phyloP scores from a whole-genome alignment of 2,797 vertebrate species.

The Lutjanus campechanus region DNA sequence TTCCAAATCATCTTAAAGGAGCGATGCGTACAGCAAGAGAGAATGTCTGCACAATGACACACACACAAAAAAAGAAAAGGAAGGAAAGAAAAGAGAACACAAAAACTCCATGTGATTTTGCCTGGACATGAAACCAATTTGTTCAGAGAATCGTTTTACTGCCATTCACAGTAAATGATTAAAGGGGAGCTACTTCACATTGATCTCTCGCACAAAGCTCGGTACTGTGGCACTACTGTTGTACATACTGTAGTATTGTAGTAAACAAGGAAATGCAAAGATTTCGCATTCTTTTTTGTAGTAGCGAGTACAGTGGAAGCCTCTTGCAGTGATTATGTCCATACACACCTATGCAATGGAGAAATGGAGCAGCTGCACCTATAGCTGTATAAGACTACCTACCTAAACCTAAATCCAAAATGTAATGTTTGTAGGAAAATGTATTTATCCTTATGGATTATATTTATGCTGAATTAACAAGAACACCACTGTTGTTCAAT shows the following conservation, averaged over 20 bases:
- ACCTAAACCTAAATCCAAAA: no score
- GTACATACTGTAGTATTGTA: no score
- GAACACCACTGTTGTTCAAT: no score
- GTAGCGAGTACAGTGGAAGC: not conserved
- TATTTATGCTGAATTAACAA: no score
- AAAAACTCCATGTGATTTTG: conserved; percentile 75
- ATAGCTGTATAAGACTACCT: no score
- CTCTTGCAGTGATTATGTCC: no score
- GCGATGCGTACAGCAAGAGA: conserved; percentile 66
- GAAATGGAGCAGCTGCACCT: no score
- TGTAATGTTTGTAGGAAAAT: no score
- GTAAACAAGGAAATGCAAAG: conserved; percentile 52
- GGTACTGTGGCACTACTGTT: conserved; percentile 23
- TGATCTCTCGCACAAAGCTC: conserved; percentile 73
- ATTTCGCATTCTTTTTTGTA: conserved; percentile 17
- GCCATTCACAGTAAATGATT: conserved; percentile 73
- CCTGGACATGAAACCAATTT: conserved; percentile 78
- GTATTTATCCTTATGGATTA: no score
- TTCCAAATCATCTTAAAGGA: conserved; percentile 85
- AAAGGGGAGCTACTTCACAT: conserved; percentile 70
- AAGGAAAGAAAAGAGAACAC: conserved; percentile 58
- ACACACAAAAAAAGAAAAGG: conserved; percentile 29
- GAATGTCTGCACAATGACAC: conserved; percentile 70
- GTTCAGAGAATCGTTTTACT: conserved; percentile 71
- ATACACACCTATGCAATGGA: no score